Evolutionary conservation across 2,888 invertebrate species (phyloP).

Genomic region (Epistrophe grossulariae): DNA sequence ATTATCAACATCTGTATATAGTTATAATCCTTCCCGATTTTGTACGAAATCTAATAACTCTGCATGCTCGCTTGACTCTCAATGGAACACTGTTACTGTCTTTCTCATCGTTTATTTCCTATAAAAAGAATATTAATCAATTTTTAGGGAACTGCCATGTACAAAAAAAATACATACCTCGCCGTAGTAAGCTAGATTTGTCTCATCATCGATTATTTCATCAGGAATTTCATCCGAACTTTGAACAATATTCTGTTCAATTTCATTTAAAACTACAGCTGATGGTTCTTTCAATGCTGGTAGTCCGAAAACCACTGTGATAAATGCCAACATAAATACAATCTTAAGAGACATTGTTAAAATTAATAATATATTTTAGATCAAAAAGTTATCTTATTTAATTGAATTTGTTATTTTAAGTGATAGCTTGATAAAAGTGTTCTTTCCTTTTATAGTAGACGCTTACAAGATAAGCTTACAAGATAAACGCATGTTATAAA

Average conservation of each 20-base stretch:
- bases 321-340: slow-evolving; percentile 22
- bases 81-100: background rate
- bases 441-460: background rate
- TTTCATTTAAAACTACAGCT: background rate
- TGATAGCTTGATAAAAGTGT: background rate
- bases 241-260: too few relatives aligned
- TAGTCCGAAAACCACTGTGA: slow-evolving; percentile 1
- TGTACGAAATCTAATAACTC: slow-evolving; percentile 13
- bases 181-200: background rate
- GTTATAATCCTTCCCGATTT: slow-evolving; percentile 27
- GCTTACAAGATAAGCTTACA: background rate
- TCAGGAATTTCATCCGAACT: background rate
- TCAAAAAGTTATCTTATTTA: background rate
- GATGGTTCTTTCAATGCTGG: background rate
- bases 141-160: background rate
- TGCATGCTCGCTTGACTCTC: slow-evolving; percentile 16
- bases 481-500: background rate
- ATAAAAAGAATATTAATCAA: background rate
- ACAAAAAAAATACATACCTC: slow-evolving; percentile 14
- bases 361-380: background rate
- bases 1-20: background rate
- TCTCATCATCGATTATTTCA: background rate
- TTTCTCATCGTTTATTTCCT: slow-evolving; percentile 4
- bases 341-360: slow-evolving; percentile 33
- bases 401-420: background rate